phyloP scores from a whole-genome alignment of 2,113 vertebrate species.

The Xenopus tropicalis region UCB_Xtro_10.0 CM004446.2:98703501-98704000 shows the following conservation, averaged over 20 bases:
- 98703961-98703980: too few species aligned
- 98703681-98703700: slow-evolving; percentile 21
- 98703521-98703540: slow-evolving; percentile 20
- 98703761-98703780: too few species aligned
- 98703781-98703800: background rate
- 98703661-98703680: slow-evolving; percentile 25
- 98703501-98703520: slow-evolving; percentile 11
- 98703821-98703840: too few species aligned
- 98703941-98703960: too few species aligned
- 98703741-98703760: too few species aligned
- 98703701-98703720: slow-evolving; percentile 2
- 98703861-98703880: too few species aligned
- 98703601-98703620: slow-evolving; percentile 25
- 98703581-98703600: slow-evolving; percentile 38
- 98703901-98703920: too few species aligned
- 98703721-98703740: slow-evolving; percentile 18
- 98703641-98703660: slow-evolving; percentile 34
- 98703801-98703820: too few species aligned
- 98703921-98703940: too few species aligned
- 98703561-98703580: slow-evolving; percentile 28
- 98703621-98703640: slow-evolving; percentile 42
- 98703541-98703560: slow-evolving; percentile 33
- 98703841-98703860: too few species aligned
- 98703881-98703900: too few species aligned
- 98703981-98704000: too few species aligned